Conservation (phyloP, 2,797 vertebrate species). For the Notolepis coatsorum region DNA sequence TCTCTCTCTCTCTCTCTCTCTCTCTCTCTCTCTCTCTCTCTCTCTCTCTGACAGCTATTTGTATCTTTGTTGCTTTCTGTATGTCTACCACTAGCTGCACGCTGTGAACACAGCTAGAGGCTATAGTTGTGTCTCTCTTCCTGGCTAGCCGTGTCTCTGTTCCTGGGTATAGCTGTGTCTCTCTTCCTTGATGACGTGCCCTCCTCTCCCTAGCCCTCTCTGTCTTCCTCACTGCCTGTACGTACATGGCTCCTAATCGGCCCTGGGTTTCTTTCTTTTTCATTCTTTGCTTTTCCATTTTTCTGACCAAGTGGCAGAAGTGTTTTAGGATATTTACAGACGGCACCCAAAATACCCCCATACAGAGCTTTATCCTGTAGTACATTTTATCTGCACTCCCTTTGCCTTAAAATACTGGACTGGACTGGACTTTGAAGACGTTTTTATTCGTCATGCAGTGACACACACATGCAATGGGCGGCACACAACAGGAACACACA, state of each 20-base stretch:
- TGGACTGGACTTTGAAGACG: too few relatives aligned
- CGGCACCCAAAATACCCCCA: too few relatives aligned
- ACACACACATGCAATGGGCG: too few relatives aligned
- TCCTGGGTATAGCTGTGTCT: constrained; percentile 56
- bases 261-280: not conserved
- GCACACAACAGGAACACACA: too few relatives aligned
- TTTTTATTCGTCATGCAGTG: too few relatives aligned
- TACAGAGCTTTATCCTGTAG: too few relatives aligned
- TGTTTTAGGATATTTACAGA: too few relatives aligned
- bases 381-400: too few relatives aligned
- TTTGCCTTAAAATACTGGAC: not conserved
- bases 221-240: not conserved
- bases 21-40: constrained; percentile 1
- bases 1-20: constrained; percentile 53
- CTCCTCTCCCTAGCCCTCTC: constrained; percentile 36
- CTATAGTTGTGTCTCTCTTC: constrained; percentile 63
- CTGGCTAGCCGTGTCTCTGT: constrained; percentile 60
- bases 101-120: constrained; percentile 75
- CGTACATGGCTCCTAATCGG: not conserved
- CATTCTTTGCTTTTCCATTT: not conserved
- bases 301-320: constrained; percentile 19
- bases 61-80: constrained; percentile 73
- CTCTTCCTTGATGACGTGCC: constrained; percentile 53
- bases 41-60: constrained; percentile 74
- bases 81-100: constrained; percentile 72